A percentile compares a stretch with the other conserved stretches of the same genome.
phyloP scores from a whole-genome alignment of 2,113 vertebrate species.

The Coracopsis vasa region DNA sequence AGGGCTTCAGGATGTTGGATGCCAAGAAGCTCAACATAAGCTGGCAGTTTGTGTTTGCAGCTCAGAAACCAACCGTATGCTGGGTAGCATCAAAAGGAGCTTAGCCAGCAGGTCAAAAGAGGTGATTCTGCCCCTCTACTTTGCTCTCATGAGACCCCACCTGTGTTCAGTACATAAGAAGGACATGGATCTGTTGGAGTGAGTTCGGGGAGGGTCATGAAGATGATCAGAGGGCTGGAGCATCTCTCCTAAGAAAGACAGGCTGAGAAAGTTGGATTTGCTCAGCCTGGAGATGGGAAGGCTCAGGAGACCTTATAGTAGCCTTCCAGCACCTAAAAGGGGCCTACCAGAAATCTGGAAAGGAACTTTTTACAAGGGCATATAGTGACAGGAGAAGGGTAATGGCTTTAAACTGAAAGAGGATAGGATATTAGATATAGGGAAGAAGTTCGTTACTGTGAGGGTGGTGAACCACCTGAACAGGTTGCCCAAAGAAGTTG shows the following conservation, averaged over 20 bases:
- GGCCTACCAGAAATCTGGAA: background rate
- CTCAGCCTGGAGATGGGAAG: background rate
- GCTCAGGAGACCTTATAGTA: background rate
- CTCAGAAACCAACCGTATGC: background rate
- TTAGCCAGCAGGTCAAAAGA: background rate
- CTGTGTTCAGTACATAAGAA: background rate
- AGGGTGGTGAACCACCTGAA: background rate
- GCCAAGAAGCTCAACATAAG: background rate
- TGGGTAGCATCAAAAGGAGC: background rate
- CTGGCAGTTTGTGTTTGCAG: background rate
- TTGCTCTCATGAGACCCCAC: background rate
- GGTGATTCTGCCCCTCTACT: background rate
- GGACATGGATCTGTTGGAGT: background rate
- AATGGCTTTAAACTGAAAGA: background rate
- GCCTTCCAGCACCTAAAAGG: background rate
- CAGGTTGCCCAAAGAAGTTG: background rate
- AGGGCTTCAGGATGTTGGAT: background rate
- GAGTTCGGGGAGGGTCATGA: background rate
- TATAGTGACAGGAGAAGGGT: background rate
- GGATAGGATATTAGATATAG: background rate
- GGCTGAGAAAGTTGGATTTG: background rate
- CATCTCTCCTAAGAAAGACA: background rate
- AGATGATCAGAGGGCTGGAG: background rate
- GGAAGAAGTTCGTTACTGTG: background rate
- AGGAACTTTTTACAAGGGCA: background rate